phyloP scores from a whole-genome alignment of 92 coral and sea anemone genomes.

The Meandrina meandrites region DNA sequence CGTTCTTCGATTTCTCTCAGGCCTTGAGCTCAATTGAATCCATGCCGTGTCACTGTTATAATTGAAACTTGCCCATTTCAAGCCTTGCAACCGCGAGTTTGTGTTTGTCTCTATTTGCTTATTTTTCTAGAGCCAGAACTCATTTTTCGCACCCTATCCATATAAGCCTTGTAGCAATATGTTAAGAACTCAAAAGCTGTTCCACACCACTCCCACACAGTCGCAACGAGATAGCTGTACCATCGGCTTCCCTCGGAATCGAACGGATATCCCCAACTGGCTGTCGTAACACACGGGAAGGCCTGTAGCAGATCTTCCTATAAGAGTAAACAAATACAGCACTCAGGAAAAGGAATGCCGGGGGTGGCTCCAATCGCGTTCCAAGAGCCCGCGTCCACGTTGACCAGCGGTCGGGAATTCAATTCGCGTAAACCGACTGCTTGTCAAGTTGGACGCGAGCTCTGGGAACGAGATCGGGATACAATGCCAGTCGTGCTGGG shows the following conservation, averaged over 20 bases:
- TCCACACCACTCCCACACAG: constrained; percentile 14
- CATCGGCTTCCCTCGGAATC: constrained; percentile 18
- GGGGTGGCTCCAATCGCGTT: too few species aligned
- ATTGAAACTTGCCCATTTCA: too few species aligned
- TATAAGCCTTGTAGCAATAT: constrained; percentile 21
- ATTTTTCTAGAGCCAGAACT: neutral
- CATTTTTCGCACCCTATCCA: constrained; percentile 23
- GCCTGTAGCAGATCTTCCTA: constrained; percentile 66
- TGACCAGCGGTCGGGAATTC: too few species aligned
- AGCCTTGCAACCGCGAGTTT: too few species aligned
- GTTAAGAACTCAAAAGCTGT: constrained; percentile 21
- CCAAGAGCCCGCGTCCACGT: too few species aligned
- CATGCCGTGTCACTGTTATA: too few species aligned
- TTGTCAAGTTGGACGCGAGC: too few species aligned
- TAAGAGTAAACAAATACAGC: neutral
- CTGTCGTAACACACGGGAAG: constrained; percentile 44
- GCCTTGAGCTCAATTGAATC: neutral
- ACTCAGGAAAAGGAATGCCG: neutral
- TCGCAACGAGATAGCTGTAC: constrained; percentile 21
- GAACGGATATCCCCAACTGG: constrained; percentile 5
- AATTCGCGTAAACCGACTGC: too few species aligned
- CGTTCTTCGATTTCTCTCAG: neutral
- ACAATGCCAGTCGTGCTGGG: too few species aligned
- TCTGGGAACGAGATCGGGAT: too few species aligned
- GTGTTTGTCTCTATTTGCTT: neutral